phyloP scores from a whole-genome alignment of 1,140 invertebrate genomes.

The Homarus americanus region DNA sequence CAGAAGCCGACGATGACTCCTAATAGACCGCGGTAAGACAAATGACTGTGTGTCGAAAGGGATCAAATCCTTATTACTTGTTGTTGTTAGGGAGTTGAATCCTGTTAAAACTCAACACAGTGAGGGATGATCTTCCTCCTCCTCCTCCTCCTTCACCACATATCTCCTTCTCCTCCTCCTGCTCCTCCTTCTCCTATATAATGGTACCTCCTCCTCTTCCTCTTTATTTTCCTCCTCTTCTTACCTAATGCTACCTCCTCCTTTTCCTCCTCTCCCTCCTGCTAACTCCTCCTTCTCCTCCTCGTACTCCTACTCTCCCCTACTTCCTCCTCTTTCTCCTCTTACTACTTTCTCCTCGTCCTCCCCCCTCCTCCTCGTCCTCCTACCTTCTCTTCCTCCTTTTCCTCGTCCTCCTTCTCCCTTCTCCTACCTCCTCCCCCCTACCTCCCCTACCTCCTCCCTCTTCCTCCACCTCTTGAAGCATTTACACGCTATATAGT shows the following conservation, averaged over 20 bases:
- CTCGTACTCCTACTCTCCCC: background rate
- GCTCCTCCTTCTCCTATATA: background rate
- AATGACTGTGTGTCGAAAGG: too few relatives aligned
- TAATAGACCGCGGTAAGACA: too few relatives aligned
- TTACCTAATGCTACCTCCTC: background rate
- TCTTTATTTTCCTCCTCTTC: background rate
- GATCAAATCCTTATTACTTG: too few relatives aligned
- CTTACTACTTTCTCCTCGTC: background rate
- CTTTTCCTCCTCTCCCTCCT: background rate
- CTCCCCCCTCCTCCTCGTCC: background rate
- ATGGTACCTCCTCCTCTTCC: background rate
- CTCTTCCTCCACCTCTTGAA: background rate
- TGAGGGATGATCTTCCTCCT: too few relatives aligned
- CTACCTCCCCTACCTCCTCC: background rate
- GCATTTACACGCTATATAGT: background rate
- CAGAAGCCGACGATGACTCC: too few relatives aligned
- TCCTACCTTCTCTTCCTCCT: background rate
- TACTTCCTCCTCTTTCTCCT: background rate
- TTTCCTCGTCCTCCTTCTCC: background rate
- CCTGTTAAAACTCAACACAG: too few relatives aligned
- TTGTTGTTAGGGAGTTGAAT: too few relatives aligned
- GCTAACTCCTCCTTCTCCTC: background rate
- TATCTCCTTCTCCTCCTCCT: background rate
- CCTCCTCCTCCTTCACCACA: too few relatives aligned
- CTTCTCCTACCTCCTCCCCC: background rate